A percentile compares a stretch with the other conserved stretches of the same genome.
These are phyloP conservation scores for Megamerina dolium DNA, from an alignment of 2,888 invertebrate genomes.

Conservation along the genomic window DNA sequence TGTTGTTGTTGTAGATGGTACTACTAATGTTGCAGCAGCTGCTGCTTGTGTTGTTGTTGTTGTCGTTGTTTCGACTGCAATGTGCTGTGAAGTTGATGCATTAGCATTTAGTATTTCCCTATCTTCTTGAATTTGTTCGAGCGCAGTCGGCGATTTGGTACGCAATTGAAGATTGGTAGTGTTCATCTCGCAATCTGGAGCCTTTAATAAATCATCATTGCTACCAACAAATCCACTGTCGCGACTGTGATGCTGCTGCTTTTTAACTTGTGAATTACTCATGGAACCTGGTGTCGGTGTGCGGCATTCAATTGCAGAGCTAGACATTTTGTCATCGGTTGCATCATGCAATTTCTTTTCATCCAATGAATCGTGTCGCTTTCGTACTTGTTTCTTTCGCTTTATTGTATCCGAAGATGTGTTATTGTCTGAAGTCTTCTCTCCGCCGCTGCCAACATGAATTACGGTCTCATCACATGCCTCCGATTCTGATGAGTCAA, in stretches of 20 bases:
- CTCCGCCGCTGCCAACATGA: conserved; percentile 54
- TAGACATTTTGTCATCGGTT: conserved; percentile 17
- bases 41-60: conserved; percentile 2
- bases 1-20: conserved; percentile 20
- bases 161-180: conserved; percentile 15
- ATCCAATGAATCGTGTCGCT: conserved; percentile 51
- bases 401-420: conserved; percentile 64
- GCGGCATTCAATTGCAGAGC: conserved; percentile 25
- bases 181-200: conserved; percentile 42
- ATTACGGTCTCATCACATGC: conserved; percentile 59
- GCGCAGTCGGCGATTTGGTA: conserved; percentile 31
- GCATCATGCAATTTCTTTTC: conserved; percentile 50
- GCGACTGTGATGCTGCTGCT: conserved; percentile 61
- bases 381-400: conserved; percentile 73
- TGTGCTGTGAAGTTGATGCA: background rate
- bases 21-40: conserved; percentile 15
- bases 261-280: conserved; percentile 60
- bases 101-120: conserved; percentile 49
- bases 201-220: conserved; percentile 74
- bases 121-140: conserved; percentile 38
- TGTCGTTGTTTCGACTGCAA: background rate
- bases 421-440: conserved; percentile 53
- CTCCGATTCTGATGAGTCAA: conserved; percentile 65
- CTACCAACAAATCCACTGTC: conserved; percentile 87
- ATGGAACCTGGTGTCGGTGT: conserved; percentile 39